Evolutionary conservation across 30 jellyfish, hydroid and myxozoan genomes (phyloP).

Genomic region (Aurelia coerulea): DNA sequence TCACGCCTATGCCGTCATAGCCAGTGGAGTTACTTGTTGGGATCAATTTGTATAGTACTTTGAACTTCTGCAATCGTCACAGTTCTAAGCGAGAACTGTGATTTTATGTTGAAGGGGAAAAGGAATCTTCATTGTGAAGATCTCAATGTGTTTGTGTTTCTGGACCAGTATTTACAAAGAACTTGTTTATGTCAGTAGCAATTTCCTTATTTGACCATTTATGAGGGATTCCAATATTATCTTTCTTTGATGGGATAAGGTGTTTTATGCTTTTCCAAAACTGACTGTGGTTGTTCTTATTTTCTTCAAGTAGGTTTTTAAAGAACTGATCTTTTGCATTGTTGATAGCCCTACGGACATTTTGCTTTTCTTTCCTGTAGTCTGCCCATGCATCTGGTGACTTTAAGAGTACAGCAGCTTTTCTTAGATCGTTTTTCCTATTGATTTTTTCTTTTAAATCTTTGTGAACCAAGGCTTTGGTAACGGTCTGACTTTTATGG

Average conservation of each 20-base stretch:
- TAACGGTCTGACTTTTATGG: conserved; percentile 3
- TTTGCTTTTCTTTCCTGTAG: conserved; percentile 32
- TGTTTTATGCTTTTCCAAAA: conserved; percentile 22
- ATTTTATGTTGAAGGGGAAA: too few relatives aligned
- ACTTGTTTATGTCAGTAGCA: conserved; percentile 32
- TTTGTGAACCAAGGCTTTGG: conserved; percentile 30
- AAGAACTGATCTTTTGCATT: conserved; percentile 37
- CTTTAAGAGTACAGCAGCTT: conserved; percentile 23
- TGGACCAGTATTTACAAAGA: conserved; percentile 8
- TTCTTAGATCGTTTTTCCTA: conserved; percentile 18
- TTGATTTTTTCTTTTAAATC: conserved; percentile 27
- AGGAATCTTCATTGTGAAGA: too few relatives aligned
- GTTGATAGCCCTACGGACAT: conserved; percentile 29
- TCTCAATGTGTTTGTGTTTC: neutral
- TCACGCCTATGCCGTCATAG: conserved; percentile 23
- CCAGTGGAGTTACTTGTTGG: conserved; percentile 40
- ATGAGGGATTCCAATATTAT: conserved; percentile 14
- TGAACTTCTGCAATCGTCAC: conserved; percentile 6
- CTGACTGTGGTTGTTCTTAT: conserved; percentile 27
- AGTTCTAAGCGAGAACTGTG: neutral
- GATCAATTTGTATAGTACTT: conserved; percentile 26
- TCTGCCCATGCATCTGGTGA: conserved; percentile 29
- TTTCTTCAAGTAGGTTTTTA: conserved; percentile 31
- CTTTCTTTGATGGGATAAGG: conserved; percentile 26
- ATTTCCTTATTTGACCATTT: conserved; percentile 3